phyloP scores from a whole-genome alignment of 2,113 vertebrate genomes.

The Sylvietta virens region DNA sequence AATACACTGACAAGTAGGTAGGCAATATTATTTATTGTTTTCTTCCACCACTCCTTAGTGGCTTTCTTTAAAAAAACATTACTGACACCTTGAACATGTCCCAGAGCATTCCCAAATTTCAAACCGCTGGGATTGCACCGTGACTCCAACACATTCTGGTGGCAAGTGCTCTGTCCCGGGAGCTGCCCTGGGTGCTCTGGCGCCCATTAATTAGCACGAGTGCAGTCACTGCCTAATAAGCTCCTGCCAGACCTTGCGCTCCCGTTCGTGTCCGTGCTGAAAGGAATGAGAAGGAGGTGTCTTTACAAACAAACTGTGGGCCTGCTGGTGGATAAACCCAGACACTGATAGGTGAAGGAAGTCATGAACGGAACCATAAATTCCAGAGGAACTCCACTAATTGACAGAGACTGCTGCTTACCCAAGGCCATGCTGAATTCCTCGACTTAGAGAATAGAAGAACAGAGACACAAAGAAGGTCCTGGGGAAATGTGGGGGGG shows the following conservation, averaged over 20 bases:
- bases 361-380: neutral
- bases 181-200: neutral
- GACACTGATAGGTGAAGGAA: neutral
- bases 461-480: neutral
- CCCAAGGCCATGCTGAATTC: neutral
- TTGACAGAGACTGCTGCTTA: neutral
- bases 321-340: neutral
- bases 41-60: neutral
- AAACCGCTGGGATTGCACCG: neutral
- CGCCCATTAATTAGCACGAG: neutral
- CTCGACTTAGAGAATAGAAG: neutral
- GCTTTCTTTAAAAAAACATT: neutral
- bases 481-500: fast-evolving
- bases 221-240: neutral
- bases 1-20: neutral
- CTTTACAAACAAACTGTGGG: neutral
- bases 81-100: neutral
- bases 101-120: neutral
- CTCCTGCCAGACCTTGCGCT: neutral
- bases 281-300: neutral
- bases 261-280: neutral
- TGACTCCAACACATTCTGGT: neutral
- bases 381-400: neutral
- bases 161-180: neutral
- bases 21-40: neutral